Evolutionary conservation across 2,113 vertebrate genomes (phyloP).

Genomic region (Sciurus niger): DNA sequence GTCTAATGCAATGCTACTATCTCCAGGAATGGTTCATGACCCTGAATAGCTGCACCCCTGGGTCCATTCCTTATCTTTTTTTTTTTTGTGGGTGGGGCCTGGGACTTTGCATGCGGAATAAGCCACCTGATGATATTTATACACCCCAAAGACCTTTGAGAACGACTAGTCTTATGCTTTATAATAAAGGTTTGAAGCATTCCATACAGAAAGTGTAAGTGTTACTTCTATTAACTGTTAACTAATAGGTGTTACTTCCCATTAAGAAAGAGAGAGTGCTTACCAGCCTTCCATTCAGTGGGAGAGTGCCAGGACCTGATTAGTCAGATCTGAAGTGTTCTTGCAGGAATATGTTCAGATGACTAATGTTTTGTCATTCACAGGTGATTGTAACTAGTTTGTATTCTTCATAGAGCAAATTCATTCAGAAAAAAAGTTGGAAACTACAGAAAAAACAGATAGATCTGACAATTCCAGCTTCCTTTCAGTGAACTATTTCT

Average conservation of each 20-base stretch:
- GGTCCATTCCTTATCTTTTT: neutral
- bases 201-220: neutral
- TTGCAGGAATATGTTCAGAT: constrained; percentile 53
- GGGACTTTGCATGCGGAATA: neutral
- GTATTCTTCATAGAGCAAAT: constrained; percentile 63
- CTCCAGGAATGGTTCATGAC: neutral
- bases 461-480: constrained; percentile 7
- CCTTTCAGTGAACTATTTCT: neutral
- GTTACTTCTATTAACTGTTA: neutral
- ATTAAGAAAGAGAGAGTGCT: neutral
- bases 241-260: constrained; percentile 19
- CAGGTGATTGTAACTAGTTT: constrained; percentile 70
- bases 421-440: constrained; percentile 79
- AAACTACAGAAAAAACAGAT: constrained; percentile 23
- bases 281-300: constrained; percentile 66
- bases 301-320: constrained; percentile 70
- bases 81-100: neutral
- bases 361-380: constrained; percentile 80
- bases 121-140: neutral
- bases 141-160: neutral
- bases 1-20: neutral
- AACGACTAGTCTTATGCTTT: neutral
- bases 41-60: neutral
- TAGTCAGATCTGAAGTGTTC: constrained; percentile 75
- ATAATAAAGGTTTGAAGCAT: neutral